These are phyloP conservation scores for Alethe castanea DNA, from an alignment of 2,113 vertebrate genomes.

Conservation along the genomic window DNA sequence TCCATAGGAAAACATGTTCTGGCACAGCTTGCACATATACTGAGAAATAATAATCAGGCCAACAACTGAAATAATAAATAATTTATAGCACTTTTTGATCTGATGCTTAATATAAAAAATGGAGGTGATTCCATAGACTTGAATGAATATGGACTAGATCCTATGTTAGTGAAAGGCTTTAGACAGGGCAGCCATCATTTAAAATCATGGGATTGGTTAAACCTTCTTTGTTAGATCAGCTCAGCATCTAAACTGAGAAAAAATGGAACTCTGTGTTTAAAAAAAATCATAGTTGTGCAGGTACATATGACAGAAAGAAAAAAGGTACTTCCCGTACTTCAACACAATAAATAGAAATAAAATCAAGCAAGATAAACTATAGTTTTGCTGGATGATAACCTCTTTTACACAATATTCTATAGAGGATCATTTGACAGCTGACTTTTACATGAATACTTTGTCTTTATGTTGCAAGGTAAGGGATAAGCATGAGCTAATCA, in stretches of 20 bases:
- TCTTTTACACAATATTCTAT: neutral
- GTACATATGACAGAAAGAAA: neutral
- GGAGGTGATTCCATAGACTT: neutral
- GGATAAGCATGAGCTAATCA: slow-evolving; percentile 18
- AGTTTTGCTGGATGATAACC: neutral
- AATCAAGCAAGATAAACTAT: neutral
- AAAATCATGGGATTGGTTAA: neutral
- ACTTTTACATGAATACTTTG: neutral
- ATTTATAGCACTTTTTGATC: neutral
- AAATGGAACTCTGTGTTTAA: neutral
- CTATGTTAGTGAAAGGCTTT: neutral
- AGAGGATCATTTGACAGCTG: neutral
- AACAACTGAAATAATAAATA: neutral
- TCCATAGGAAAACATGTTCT: neutral
- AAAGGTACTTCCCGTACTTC: neutral
- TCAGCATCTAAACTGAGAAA: neutral
- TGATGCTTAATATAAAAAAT: neutral
- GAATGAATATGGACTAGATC: neutral
- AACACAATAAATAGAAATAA: neutral
- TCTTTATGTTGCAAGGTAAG: neutral
- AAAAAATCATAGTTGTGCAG: neutral
- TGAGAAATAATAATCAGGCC: neutral
- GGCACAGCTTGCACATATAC: neutral
- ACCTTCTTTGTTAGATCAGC: neutral
- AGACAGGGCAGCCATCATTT: rapidly evolving